These are phyloP conservation scores for Drosophila picticornis DNA, from an alignment of 2,888 invertebrate genomes.

Conservation along the genomic window DNA sequence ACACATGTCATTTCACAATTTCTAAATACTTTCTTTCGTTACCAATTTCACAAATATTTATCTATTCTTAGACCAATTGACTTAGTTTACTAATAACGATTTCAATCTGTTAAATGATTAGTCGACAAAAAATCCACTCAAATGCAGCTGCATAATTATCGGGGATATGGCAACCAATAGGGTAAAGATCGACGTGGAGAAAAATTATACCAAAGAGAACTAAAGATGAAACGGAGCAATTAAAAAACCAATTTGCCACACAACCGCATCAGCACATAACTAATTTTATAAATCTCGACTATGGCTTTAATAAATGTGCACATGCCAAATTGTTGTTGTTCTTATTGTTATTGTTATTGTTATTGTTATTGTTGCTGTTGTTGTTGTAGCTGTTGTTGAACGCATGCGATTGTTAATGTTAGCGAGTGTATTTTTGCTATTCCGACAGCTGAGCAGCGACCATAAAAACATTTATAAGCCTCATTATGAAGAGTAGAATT, in stretches of 20 bases:
- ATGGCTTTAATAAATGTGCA: constrained; percentile 74
- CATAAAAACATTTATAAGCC: constrained; percentile 80
- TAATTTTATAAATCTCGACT: constrained; percentile 56
- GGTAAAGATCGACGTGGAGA: constrained; percentile 7
- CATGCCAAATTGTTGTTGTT: constrained; percentile 72
- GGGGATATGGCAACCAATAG: constrained; percentile 27
- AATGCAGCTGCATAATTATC: constrained; percentile 36
- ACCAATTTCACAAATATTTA: constrained; percentile 1
- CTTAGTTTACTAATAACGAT: constrained; percentile 5
- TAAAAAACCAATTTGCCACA: constrained; percentile 74
- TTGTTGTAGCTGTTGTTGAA: constrained; percentile 10
- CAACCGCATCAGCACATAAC: constrained; percentile 25
- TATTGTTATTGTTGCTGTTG: neutral
- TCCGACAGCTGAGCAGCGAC: constrained; percentile 59
- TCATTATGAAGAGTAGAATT: constrained; percentile 81
- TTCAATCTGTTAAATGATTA: constrained; percentile 10
- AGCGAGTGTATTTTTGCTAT: constrained; percentile 48
- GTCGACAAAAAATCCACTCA: constrained; percentile 6
- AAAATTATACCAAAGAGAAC: constrained; percentile 8
- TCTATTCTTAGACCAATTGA: neutral
- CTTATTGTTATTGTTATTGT: constrained; percentile 13
- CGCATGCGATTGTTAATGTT: constrained; percentile 39
- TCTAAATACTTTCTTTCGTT: neutral
- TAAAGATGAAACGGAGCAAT: constrained; percentile 50
- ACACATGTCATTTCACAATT: neutral